Base-by-base conservation (phyloP, 2,797 vertebrate genomes). In the Kryptolebias ocellatus region DNA sequence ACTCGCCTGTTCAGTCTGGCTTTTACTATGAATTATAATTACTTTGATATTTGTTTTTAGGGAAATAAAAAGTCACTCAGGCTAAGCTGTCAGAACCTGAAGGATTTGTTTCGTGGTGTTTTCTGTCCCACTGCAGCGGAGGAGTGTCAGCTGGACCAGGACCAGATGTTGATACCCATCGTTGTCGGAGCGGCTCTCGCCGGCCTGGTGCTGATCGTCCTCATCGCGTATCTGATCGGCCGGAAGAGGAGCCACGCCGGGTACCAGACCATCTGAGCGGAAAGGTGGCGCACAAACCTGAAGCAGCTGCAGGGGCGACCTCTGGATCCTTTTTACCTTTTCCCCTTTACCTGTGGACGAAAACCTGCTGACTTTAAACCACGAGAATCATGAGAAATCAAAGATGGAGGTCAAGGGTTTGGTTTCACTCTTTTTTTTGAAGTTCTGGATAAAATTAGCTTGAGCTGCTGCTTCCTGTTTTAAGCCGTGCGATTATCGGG, bases 241-340 rank as follows among this genome's bases (percentile, higher is more conserved):
- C 94, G 96, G 72, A 98, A 96, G 94, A 95, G 96, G 87, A 98
- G 97, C 88, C 97, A 98, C 2, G 97, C 98, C 39, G 98, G 98
- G 85, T 99, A 99, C 91, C 98, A 99, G 90, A 98, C 97, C 47
- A 99, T 99, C 86, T 99, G 94, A 96, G 56, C 0, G 27, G 34
- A 55, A 8, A 27, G 8, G 16, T 2, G 16, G 15, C 9, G 17
- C 8, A 51, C 31, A 61, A 24, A 49, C 34, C 20, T 60, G 47
- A 69, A 63, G 49, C 16, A 29, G 4, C 83, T 17, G 27, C 45
- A 52, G 4, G 72, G 64, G 58, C 76, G 72, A 74, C 44, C 44
- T 70, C 29, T 58, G 63, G 64, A 75, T 74, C 45, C 20, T 24
- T 72, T 64, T 70, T 37, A 67, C 70, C 60, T 17, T 51, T 67